Evolutionary conservation across 92 coral and sea anemone species (phyloP).

Genomic region (Blastomussa wellsi): DNA sequence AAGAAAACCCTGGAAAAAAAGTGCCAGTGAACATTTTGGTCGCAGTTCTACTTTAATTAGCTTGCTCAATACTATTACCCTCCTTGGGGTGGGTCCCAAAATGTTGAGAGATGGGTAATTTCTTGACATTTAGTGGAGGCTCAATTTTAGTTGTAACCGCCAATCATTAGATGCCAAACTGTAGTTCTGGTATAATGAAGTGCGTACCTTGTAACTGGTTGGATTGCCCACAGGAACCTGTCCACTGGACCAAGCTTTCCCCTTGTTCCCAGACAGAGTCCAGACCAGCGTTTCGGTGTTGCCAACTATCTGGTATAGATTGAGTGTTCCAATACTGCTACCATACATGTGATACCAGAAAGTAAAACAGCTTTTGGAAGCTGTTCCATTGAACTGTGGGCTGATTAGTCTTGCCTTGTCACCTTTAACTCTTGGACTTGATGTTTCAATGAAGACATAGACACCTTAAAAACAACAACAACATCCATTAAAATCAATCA

Average conservation of each 20-base stretch:
- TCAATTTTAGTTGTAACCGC: no score
- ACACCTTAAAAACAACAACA: slow-evolving; percentile 52
- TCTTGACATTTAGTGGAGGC: no score
- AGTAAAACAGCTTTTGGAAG: slow-evolving; percentile 72
- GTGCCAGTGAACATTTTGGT: no score
- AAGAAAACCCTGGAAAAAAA: no score
- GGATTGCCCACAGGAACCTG: slow-evolving; percentile 86
- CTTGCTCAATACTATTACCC: no score
- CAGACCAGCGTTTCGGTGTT: slow-evolving; percentile 67
- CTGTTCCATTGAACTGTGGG: slow-evolving; percentile 69
- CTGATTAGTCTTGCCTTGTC: slow-evolving; percentile 89
- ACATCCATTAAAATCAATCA: neutral
- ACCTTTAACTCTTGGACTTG: slow-evolving; percentile 64
- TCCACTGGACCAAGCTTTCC: slow-evolving; percentile 86
- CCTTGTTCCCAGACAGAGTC: slow-evolving; percentile 75
- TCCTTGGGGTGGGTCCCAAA: no score
- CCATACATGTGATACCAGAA: slow-evolving; percentile 99
- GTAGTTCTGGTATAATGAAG: no score
- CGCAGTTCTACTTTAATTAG: no score
- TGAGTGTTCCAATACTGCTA: slow-evolving; percentile 67
- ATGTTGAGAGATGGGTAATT: no score
- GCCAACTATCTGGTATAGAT: slow-evolving; percentile 75
- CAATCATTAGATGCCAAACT: no score
- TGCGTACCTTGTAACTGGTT: slow-evolving; percentile 57
- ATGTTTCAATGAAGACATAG: slow-evolving; percentile 88